A percentile compares a stretch with the other conserved stretches of the same genome.
Evolutionary conservation across 2,888 invertebrate species (phyloP).

Genomic region (Lordiphosa andalusiaca): DNA sequence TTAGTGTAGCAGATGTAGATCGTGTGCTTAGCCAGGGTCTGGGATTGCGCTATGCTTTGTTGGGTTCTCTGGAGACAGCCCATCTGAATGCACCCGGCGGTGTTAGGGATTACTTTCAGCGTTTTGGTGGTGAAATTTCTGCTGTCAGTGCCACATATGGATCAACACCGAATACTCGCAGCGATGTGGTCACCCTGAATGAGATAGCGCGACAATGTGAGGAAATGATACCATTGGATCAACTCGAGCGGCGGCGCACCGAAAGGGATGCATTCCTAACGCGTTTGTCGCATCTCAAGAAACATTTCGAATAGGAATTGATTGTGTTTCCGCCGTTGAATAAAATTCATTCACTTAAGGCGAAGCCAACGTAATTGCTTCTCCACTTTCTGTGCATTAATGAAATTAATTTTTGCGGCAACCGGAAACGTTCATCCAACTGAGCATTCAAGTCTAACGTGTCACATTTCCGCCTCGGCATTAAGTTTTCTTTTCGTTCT

Average conservation of each 20-base stretch:
- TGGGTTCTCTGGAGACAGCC: conserved; percentile 95
- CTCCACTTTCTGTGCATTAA: conserved; percentile 61
- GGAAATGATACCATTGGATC: conserved; percentile 86
- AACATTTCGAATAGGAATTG: conserved; percentile 82
- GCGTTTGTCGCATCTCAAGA: conserved; percentile 88
- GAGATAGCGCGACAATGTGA: conserved; percentile 88
- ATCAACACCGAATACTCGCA: conserved; percentile 85
- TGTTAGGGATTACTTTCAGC: conserved; percentile 83
- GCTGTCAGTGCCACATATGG: conserved; percentile 87
- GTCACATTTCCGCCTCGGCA: conserved; percentile 62
- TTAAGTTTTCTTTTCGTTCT: conserved; percentile 25
- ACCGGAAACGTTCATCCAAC: conserved; percentile 54
- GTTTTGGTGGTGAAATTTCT: conserved; percentile 83
- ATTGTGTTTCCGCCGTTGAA: conserved; percentile 45
- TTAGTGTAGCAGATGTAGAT: conserved; percentile 93
- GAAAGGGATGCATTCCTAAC: conserved; percentile 92
- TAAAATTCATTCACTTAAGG: conserved; percentile 45
- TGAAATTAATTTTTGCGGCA: conserved; percentile 72
- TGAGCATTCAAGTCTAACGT: conserved; percentile 51
- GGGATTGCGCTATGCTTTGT: conserved; percentile 96
- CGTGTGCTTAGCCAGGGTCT: conserved; percentile 96
- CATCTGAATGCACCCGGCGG: conserved; percentile 97
- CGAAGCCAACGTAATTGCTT: conserved; percentile 35
- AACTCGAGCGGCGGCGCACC: conserved; percentile 85
- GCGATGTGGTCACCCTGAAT: conserved; percentile 84